A percentile compares a stretch with the other conserved stretches of the same genome.
phyloP scores from a whole-genome alignment of 2,888 invertebrate genomes.

The Adelphocoris suturalis region DNA sequence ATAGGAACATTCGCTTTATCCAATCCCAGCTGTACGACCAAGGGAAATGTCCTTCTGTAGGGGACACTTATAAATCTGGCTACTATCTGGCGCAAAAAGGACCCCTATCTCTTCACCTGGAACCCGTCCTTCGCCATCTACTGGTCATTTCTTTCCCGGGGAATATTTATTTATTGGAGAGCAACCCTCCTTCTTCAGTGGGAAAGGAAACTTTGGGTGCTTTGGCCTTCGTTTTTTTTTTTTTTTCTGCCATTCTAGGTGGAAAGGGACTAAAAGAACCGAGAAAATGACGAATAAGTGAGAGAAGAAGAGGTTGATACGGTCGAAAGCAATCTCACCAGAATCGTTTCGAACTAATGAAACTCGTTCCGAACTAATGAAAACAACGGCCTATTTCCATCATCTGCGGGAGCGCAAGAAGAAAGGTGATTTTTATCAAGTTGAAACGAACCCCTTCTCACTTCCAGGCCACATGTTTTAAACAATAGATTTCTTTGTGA shows the following conservation, averaged over 20 bases:
- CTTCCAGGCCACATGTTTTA: slow-evolving; percentile 23
- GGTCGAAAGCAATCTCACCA: not conserved
- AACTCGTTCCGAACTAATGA: slow-evolving; percentile 12
- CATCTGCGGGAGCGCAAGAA: slow-evolving; percentile 19
- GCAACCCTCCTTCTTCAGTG: not conserved
- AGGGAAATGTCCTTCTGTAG: slow-evolving; percentile 61
- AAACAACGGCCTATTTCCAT: slow-evolving; percentile 12
- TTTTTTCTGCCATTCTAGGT: not conserved
- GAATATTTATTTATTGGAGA: slow-evolving; percentile 45
- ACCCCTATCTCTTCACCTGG: slow-evolving; percentile 35
- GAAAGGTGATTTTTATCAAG: slow-evolving; percentile 44
- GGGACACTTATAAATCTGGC: slow-evolving; percentile 69
- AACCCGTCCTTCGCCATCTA: slow-evolving; percentile 45
- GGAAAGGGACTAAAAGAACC: not conserved
- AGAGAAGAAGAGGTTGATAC: not conserved
- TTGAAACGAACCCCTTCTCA: slow-evolving; percentile 3
- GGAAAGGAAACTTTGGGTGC: not conserved
- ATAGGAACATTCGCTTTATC: slow-evolving; percentile 64
- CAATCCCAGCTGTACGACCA: slow-evolving; percentile 40
- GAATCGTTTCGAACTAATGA: slow-evolving; percentile 27
- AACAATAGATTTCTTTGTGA: slow-evolving; percentile 3
- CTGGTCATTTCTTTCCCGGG: slow-evolving; percentile 16
- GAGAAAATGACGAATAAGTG: not conserved
- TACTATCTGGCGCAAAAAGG: slow-evolving; percentile 61
- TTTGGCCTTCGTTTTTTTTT: not conserved